These are phyloP conservation scores for Arctocebus calabarensis DNA, from an alignment of 2,797 vertebrate species.

Conservation along the genomic window DNA sequence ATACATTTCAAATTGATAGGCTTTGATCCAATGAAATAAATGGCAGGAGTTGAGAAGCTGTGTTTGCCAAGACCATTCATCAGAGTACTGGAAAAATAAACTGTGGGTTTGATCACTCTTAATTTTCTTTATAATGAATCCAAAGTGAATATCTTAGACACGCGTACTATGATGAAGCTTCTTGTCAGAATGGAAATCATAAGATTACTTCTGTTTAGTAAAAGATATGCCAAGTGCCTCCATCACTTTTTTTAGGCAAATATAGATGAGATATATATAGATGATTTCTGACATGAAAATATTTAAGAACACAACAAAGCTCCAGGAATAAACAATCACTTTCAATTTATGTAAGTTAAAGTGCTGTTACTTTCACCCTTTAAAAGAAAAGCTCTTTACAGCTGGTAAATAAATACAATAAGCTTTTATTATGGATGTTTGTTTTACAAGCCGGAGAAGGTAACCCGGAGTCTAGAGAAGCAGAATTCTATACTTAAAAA, in stretches of 20 bases:
- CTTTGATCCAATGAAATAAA: slow-evolving; percentile 53
- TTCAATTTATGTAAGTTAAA: background rate
- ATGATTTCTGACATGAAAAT: slow-evolving; percentile 45
- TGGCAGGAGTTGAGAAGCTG: background rate
- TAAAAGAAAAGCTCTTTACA: slow-evolving; percentile 2
- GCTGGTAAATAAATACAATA: slow-evolving; percentile 39
- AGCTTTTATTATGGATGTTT: background rate
- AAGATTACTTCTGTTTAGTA: slow-evolving; percentile 47
- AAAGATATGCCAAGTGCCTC: slow-evolving; percentile 24
- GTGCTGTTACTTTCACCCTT: background rate
- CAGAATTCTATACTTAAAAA: background rate
- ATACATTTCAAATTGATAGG: slow-evolving; percentile 58
- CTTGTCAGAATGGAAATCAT: slow-evolving; percentile 22
- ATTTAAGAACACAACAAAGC: background rate
- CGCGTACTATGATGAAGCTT: background rate
- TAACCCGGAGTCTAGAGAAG: background rate
- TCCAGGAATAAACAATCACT: background rate
- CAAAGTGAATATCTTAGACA: slow-evolving; percentile 40
- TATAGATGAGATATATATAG: background rate
- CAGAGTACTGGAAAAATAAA: slow-evolving; percentile 60
- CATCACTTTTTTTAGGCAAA: slow-evolving; percentile 29
- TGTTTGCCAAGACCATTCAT: slow-evolving; percentile 52
- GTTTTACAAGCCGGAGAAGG: background rate
- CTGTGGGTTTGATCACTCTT: slow-evolving; percentile 46
- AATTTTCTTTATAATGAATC: slow-evolving; percentile 43